These are phyloP conservation scores for Ephialtes manifestator DNA, from an alignment of 2,888 invertebrate genomes.

Conservation along the genomic window DNA sequence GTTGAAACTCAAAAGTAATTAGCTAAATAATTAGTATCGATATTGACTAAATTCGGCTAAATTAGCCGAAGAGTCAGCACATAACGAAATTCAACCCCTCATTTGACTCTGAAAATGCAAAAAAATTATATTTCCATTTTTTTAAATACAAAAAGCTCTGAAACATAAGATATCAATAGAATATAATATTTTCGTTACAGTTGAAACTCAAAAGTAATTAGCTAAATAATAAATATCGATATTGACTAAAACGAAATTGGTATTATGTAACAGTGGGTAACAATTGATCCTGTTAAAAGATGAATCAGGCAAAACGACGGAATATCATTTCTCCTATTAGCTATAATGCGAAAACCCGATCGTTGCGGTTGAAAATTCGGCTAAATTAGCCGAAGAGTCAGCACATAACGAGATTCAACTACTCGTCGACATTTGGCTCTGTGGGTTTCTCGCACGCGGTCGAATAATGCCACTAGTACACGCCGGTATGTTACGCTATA, in stretches of 20 bases:
- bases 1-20: too few relatives aligned
- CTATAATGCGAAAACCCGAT: neutral
- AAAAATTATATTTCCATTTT: too few relatives aligned
- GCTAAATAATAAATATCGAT: neutral
- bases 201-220: too few relatives aligned
- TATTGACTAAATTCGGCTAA: too few relatives aligned
- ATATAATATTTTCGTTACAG: too few relatives aligned
- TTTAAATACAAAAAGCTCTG: too few relatives aligned
- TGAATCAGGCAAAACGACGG: neutral
- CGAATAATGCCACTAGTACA: constrained; percentile 14
- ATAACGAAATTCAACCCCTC: too few relatives aligned
- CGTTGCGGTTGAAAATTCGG: constrained; percentile 16
- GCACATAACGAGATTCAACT: constrained; percentile 23
- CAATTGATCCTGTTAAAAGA: neutral
- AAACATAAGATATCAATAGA: too few relatives aligned
- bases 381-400: neutral
- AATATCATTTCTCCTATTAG: neutral
- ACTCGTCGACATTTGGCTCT: constrained; percentile 44
- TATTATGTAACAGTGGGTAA: neutral
- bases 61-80: too few relatives aligned
- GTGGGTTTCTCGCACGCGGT: constrained; percentile 26
- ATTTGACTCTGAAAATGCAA: too few relatives aligned
- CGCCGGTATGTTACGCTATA: neutral
- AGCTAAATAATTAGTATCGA: too few relatives aligned
- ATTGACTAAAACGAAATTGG: neutral